Conservation (phyloP, 2,888 invertebrate genomes). For the Papilio elwesi region DNA sequence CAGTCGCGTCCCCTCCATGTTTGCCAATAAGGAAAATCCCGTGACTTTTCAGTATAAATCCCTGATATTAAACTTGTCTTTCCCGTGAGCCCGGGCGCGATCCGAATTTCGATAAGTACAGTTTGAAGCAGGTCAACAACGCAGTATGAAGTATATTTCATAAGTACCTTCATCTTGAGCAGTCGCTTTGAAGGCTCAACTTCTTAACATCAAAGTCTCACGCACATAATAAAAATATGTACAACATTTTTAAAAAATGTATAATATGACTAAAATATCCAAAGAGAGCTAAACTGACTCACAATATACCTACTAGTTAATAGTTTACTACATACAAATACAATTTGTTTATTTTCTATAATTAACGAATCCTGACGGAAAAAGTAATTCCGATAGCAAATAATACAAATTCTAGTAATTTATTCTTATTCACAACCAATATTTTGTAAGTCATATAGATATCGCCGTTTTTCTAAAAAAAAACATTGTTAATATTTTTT, state of each 20-base stretch:
- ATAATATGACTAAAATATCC: background rate
- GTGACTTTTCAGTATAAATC: conserved; percentile 72
- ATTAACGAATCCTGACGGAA: too few relatives aligned
- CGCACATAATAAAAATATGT: background rate
- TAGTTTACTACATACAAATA: too few relatives aligned
- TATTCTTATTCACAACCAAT: too few relatives aligned
- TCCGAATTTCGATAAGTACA: conserved; percentile 39
- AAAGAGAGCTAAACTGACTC: too few relatives aligned
- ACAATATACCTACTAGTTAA: too few relatives aligned
- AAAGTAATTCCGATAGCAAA: too few relatives aligned
- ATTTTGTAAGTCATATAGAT: too few relatives aligned
- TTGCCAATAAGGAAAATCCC: conserved; percentile 76
- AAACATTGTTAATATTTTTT: too few relatives aligned
- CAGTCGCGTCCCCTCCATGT: conserved; percentile 72
- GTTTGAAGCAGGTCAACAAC: conserved; percentile 12
- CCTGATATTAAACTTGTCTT: conserved; percentile 46
- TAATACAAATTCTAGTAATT: too few relatives aligned
- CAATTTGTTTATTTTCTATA: too few relatives aligned
- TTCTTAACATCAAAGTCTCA: background rate
- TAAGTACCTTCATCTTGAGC: background rate
- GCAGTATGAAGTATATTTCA: background rate
- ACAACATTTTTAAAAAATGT: background rate
- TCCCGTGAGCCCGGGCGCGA: conserved; percentile 29
- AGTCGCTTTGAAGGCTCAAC: background rate
- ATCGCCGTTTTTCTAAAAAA: too few relatives aligned